Evolutionary conservation across 2,797 vertebrate genomes (phyloP), one percentile per base, ranked within the genome.

Genomic region (Siniperca obscura): DNA sequence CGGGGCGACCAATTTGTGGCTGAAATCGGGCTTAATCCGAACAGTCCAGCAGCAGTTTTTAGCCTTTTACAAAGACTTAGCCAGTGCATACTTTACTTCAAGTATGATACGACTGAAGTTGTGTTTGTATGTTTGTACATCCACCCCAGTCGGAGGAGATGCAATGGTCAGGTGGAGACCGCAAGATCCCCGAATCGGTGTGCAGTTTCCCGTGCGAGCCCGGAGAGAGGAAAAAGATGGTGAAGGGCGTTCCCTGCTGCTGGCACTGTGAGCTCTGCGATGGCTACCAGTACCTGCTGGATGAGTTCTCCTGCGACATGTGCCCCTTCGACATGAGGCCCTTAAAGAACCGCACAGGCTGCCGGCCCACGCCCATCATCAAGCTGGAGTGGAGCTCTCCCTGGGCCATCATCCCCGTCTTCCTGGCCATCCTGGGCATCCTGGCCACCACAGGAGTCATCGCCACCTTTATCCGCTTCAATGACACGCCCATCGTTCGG

Each of bases 191-290:
- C 0, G 90, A 93, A 0, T 98, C 97, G 0, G 97, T 96, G 48
- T 98, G 97, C 93, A 98, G 97, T 81, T 96, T 97, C 5, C 97
- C 97, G 0, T 98, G 97, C 0, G 93, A 96, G 34, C 80, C 96
- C 0, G 97, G 97, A 0, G 96, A 97, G 83, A 92, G 97, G 91
- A 99, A 99, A 90, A 98, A 99, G 94, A 95, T 97, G 67, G 98
- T 99, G 89, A 99, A 99, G 89, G 98, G 98, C 4, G 98, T 98
- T 76, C 97, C 98, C 4, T 99, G 98, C 95, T 99, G 98, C 90
- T 99, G 98, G 98, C 98, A 99, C 93, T 99, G 98, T 0, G 98
- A 99, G 89, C 96, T 97, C 80, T 99, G 98, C 19, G 97, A 98
- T 0, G 98, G 98, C 16, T 99, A 99, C 94, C 98, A 98, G 94